Conservation (phyloP, 2,888 invertebrate genomes). For the Resseliella maxima region DNA sequence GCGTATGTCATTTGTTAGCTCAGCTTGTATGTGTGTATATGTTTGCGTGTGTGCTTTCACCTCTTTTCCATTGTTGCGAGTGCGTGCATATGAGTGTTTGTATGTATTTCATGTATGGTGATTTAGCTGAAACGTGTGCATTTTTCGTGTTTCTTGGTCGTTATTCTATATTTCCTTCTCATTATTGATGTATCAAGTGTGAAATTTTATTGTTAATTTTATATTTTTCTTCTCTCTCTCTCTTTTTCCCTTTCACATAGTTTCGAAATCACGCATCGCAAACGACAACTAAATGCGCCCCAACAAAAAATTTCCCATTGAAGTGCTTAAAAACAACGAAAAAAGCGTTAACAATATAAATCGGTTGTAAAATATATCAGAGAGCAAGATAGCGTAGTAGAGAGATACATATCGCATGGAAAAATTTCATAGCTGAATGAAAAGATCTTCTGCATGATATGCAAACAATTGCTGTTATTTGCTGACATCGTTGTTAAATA, state of each 20-base stretch:
- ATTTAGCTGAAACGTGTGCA: background rate
- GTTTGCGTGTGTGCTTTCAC: background rate
- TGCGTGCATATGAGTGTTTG: background rate
- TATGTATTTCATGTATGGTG: background rate
- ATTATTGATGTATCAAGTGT: conserved; percentile 37
- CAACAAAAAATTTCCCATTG: too few species aligned
- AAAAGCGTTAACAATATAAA: too few species aligned
- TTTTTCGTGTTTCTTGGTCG: conserved; percentile 6
- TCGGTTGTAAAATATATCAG: too few species aligned
- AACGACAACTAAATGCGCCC: too few species aligned
- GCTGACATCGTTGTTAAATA: too few species aligned
- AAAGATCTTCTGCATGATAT: too few species aligned
- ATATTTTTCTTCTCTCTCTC: background rate
- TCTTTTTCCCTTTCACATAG: background rate
- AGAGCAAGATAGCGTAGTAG: background rate
- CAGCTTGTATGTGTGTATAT: background rate
- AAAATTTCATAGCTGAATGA: background rate
- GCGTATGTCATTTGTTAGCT: background rate
- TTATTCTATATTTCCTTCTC: conserved; percentile 27
- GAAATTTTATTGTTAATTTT: background rate
- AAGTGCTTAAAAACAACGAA: too few species aligned
- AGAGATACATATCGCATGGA: conserved; percentile 1
- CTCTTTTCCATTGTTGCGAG: background rate
- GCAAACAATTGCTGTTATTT: too few species aligned
- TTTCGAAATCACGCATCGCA: background rate